A percentile compares a stretch with the other conserved stretches of the same genome.
Evolutionary conservation across 2,888 invertebrate species (phyloP).

Genomic region (Ctena decussata): DNA sequence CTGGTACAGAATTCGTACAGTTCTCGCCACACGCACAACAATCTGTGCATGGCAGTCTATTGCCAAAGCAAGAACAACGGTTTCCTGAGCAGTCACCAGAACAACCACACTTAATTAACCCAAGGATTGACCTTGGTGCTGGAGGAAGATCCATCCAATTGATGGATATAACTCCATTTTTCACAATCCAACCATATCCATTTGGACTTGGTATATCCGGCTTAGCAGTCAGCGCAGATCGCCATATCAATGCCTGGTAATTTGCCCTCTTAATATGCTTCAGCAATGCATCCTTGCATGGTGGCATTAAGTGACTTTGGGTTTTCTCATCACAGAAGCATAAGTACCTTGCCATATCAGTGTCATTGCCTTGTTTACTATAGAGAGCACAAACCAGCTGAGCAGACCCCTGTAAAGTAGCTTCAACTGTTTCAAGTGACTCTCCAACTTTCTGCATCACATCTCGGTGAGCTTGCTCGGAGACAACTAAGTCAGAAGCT

Average conservation of each 20-base stretch:
- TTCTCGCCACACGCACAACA: too few relatives aligned
- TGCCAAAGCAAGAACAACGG: background rate
- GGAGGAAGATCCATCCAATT: background rate
- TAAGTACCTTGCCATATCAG: background rate
- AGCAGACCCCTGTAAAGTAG: background rate
- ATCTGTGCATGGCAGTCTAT: background rate
- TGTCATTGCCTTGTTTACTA: background rate
- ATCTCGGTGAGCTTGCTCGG: background rate
- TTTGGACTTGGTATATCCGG: background rate
- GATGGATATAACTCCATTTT: background rate
- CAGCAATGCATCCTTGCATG: background rate
- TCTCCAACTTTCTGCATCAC: background rate
- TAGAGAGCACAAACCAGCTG: background rate
- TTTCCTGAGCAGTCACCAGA: background rate
- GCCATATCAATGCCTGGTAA: background rate
- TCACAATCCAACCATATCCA: background rate
- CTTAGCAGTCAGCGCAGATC: background rate
- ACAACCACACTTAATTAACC: background rate
- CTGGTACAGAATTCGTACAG: too few relatives aligned
- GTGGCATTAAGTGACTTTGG: background rate
- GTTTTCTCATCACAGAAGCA: background rate
- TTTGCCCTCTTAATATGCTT: background rate
- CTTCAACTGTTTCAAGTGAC: background rate
- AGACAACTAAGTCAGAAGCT: background rate
- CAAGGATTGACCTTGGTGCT: background rate